These are phyloP conservation scores for Lates calcarifer DNA, from an alignment of 2,113 vertebrate species.

Conservation along the genomic window DNA sequence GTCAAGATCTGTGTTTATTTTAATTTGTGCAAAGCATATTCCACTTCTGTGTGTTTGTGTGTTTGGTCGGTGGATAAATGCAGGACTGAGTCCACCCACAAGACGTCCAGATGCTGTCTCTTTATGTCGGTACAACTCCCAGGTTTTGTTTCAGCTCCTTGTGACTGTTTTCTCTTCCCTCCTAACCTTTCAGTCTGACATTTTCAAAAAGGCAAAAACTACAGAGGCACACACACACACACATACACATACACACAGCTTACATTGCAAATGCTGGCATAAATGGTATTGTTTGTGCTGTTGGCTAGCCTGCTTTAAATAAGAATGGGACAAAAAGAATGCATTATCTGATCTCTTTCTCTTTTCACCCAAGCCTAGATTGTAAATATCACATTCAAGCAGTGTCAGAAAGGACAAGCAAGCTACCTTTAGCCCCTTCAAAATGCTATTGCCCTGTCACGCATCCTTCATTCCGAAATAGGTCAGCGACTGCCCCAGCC, in stretches of 20 bases:
- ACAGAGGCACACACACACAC: constrained; percentile 48
- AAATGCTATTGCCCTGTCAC: constrained; percentile 60
- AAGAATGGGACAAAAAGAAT: constrained; percentile 63
- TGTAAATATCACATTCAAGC: constrained; percentile 78
- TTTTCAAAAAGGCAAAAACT: constrained; percentile 72
- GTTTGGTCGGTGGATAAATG: constrained; percentile 14
- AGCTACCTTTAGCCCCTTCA: constrained; percentile 56
- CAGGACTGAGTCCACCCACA: constrained; percentile 15
- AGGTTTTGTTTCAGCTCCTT: constrained; percentile 55
- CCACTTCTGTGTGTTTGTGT: constrained; percentile 27
- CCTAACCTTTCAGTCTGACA: constrained; percentile 73
- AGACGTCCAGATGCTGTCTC: constrained; percentile 27
- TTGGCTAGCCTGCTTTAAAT: constrained; percentile 67
- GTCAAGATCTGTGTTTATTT: constrained; percentile 59
- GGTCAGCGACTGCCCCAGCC: constrained; percentile 54
- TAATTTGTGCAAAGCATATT: constrained; percentile 22
- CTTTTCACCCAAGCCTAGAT: constrained; percentile 59
- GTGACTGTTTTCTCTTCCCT: constrained; percentile 51
- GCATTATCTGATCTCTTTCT: constrained; percentile 70
- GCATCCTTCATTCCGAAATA: constrained; percentile 64
- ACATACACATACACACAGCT: constrained; percentile 60
- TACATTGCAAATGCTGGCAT: constrained; percentile 70
- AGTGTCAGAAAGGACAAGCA: constrained; percentile 61
- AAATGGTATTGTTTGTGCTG: constrained; percentile 66
- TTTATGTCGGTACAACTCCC: constrained; percentile 38